phyloP scores from a whole-genome alignment of 2,888 invertebrate genomes.

The Lottia gigantea region DNA sequence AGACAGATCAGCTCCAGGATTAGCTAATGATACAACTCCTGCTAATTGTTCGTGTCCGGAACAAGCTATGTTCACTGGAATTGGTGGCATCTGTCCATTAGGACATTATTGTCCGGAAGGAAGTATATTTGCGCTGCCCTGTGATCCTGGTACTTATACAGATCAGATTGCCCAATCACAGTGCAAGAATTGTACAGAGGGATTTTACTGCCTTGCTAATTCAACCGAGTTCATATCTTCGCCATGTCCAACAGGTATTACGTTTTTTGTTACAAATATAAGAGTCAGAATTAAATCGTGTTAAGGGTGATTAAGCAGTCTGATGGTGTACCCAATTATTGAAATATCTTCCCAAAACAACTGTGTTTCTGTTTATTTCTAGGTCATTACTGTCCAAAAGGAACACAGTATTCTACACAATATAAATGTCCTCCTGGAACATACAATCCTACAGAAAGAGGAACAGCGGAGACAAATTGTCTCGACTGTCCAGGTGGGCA shows the following conservation, averaged over 20 bases:
- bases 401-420: slow-evolving; percentile 54
- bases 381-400: slow-evolving; percentile 63
- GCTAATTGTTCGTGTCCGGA: slow-evolving; percentile 49
- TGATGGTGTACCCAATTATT: background rate
- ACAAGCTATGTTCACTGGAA: slow-evolving; percentile 50
- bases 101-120: slow-evolving; percentile 59
- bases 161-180: slow-evolving; percentile 37
- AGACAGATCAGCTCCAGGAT: slow-evolving; percentile 54
- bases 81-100: slow-evolving; percentile 58
- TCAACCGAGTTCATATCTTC: slow-evolving; percentile 39
- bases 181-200: slow-evolving; percentile 44
- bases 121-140: slow-evolving; percentile 37
- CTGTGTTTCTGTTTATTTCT: background rate
- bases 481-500: slow-evolving; percentile 57
- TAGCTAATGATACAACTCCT: slow-evolving; percentile 38
- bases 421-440: slow-evolving; percentile 59
- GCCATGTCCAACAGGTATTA: slow-evolving; percentile 45
- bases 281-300: background rate
- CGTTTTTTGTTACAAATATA: background rate
- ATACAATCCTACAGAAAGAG: slow-evolving; percentile 51
- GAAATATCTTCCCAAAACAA: background rate
- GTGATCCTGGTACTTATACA: slow-evolving; percentile 45
- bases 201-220: slow-evolving; percentile 49
- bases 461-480: slow-evolving; percentile 47
- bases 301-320: no score